Base-by-base conservation (phyloP, 2,113 vertebrate species). In the Clarias batrachus region DNA sequence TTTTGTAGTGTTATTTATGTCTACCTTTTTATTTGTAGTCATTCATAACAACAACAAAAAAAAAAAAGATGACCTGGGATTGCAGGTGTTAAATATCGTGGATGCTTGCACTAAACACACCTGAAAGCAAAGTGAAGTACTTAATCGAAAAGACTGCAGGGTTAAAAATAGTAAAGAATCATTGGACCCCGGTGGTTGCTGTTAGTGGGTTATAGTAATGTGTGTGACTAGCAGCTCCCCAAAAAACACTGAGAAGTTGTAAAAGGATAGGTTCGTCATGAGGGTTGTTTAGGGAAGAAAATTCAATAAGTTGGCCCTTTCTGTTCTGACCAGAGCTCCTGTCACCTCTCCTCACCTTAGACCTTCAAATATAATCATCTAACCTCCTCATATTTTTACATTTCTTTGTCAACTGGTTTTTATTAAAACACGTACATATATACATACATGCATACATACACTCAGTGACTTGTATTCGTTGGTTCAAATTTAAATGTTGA, bases 21-120 rank as follows among this genome's bases (percentile, higher is more conserved):
- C 82, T 88, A 77, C 56, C 63, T 71, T 83, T 62, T 79, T 60
- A 37, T 56, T 83, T 87, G 57, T 83, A 78, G 62, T 62, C 5
- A 41, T 65, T 19, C 27, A 84, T 78, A 62, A 78, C 74, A 78
- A 78, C 74, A 78, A 19, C 27, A 70, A 14, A 12, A 30, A 78
- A 23, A 82, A 78, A 71, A 73, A 19, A 41, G 25, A 57, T 81
- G 81, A 56, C 37, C 27, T 88, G 71, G 52, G 65, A 52, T 27
- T 87, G 85, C 88, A 88, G 84, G 60, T 88, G 83, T 87, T 83
- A 82, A 60, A 84, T 73, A 87, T 87, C 87, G 81, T 68, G 54
- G 25, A 37, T 62, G 65, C 84, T 88, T 89, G 86, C 84, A 86
- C 81, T 88, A 76, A 84, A 84, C 30, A 78, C 65, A 71, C 62